Evolutionary conservation across 2,888 invertebrate genomes (phyloP), one percentile per base, ranked within the genome.

Genomic region (Therioaphis trifolii): DNA sequence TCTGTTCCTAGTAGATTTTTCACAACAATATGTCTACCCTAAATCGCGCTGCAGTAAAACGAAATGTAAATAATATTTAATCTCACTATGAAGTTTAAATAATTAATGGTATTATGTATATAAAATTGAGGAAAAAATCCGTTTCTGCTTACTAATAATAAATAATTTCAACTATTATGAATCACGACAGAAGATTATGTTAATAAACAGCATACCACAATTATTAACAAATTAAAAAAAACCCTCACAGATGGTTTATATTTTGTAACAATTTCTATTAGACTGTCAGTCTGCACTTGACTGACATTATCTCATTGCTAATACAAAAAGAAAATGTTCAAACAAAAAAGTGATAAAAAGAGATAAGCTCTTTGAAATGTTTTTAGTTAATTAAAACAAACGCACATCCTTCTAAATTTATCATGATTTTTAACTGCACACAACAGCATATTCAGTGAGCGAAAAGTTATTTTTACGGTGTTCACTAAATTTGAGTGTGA

Each of bases 331-430:
- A 72, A 72, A 61, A 49, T 35, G n/a, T 24, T 61, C 55, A 82
- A 58, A 82, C 72, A 63, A 82, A 72, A 77, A 71, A 63, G 52
- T 40, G 49, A 82, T 24, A 35, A 35, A 35, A 35, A 35, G 35
- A 58, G 58, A 58, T 72, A 72, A 72, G 71, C 80, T 52, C 80
- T 82, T 72, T 82, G 61, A 61, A 72, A 61, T 72, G 35, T 61
- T 58, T 80, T 80, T 24, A 63, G 46, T 72, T 72, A 82, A 82
- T 72, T 82, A 72, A 71, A 82, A 82, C 24, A 68, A 52, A 66
- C 66, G 18, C 4, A 12, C 35, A 78, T 68, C 29, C 24, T 68
- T 52, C 21, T 15, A 77, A 2, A 66, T 52, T 52, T 24, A 35
- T 40, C 35, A 21, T 24, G 35, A n/a, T 52, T 77, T 66, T 76